These are phyloP conservation scores for Galaxias olidus DNA, from an alignment of 2,797 vertebrate species.

Conservation along the genomic window DNA sequence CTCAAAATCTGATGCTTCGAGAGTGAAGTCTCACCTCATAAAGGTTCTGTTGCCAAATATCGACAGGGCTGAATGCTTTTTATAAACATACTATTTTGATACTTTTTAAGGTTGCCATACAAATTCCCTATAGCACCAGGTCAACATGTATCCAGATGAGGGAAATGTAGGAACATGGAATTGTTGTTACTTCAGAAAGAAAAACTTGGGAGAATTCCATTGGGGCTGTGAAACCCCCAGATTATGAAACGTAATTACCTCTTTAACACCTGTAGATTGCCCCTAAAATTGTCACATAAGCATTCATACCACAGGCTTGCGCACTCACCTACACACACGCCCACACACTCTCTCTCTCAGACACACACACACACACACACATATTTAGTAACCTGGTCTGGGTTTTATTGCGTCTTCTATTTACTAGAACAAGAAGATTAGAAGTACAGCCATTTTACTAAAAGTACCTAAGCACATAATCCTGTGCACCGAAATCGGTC, in stretches of 20 bases:
- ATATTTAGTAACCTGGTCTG: neutral
- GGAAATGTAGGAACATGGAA: no score
- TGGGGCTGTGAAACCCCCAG: conserved; percentile 5
- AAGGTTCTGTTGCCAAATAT: no score
- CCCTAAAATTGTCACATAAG: neutral
- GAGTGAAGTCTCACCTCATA: no score
- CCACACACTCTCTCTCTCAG: neutral
- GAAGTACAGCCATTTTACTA: conserved; percentile 1
- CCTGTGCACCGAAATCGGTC: conserved; percentile 1
- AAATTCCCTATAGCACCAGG: no score
- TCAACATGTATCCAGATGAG: no score
- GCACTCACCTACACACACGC: neutral
- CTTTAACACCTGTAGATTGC: conserved; percentile 1
- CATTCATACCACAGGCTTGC: neutral
- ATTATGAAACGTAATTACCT: conserved; percentile 5
- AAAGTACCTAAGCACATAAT: neutral
- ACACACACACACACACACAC: neutral
- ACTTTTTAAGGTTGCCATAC: no score
- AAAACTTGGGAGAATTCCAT: conserved; percentile 9
- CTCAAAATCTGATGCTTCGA: no score
- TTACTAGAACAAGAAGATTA: conserved; percentile 8
- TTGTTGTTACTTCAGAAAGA: conserved; percentile 19
- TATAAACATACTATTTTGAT: no score
- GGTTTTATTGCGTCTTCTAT: neutral
- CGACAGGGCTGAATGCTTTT: no score